Conservation (phyloP, 2,113 vertebrate species). For the Pagrus major region DNA sequence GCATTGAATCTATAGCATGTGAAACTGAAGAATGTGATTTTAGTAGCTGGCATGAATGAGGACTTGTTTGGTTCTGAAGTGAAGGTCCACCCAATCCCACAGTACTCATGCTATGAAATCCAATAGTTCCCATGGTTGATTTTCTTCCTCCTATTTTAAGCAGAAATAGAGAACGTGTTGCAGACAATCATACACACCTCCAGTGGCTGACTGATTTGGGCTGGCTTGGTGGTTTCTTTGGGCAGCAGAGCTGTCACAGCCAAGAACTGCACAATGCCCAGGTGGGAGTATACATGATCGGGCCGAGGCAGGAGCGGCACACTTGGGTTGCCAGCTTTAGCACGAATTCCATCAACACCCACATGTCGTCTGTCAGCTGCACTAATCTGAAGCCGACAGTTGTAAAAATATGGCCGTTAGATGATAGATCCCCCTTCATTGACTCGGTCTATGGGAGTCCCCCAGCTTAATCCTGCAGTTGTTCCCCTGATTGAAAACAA, state of each 20-base stretch:
- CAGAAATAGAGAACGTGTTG: conserved; percentile 36
- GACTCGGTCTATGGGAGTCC: conserved; percentile 17
- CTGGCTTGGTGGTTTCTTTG: conserved; percentile 22
- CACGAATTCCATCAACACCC: conserved; percentile 61
- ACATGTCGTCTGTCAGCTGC: conserved; percentile 64
- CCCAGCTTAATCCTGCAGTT: conserved; percentile 72
- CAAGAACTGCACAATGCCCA: conserved; percentile 31
- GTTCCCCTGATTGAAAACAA: conserved; percentile 71
- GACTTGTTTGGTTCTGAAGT: conserved; percentile 38
- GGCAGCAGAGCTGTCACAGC: conserved; percentile 63
- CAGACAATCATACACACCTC: conserved; percentile 23
- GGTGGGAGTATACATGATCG: conserved; percentile 49
- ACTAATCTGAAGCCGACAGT: conserved; percentile 74
- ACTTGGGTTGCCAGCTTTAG: conserved; percentile 54
- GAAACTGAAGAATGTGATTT: conserved; percentile 50
- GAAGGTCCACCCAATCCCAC: conserved; percentile 25
- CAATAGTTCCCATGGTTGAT: conserved; percentile 35
- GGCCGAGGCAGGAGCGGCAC: conserved; percentile 4
- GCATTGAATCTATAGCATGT: conserved; percentile 39
- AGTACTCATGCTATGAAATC: conserved; percentile 44
- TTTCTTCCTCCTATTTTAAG: not conserved
- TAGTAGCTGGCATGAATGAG: conserved; percentile 38
- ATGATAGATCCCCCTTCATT: conserved; percentile 25
- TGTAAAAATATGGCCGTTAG: conserved; percentile 70
- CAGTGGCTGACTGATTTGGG: conserved; percentile 22